phyloP scores from a whole-genome alignment of 2,113 vertebrate species.

The Peromyscus leucopus region DNA sequence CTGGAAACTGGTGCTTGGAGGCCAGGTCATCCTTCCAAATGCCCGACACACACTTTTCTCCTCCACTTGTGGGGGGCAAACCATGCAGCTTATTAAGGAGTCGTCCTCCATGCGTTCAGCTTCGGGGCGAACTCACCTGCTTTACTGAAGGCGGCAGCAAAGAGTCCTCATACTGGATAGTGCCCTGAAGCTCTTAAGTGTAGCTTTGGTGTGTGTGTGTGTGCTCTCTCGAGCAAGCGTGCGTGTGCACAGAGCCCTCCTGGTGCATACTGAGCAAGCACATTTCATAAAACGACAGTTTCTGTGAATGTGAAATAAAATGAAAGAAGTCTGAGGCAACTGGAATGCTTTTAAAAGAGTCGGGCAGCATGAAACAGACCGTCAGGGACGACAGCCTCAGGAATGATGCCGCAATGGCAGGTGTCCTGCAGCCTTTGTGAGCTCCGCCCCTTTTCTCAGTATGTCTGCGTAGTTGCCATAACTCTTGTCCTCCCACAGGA shows the following conservation, averaged over 20 bases:
- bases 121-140: neutral
- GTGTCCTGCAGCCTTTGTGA: fast-evolving
- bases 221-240: no score
- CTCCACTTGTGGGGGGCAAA: fast-evolving
- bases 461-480: no score
- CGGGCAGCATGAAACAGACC: fast-evolving
- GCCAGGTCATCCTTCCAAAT: neutral
- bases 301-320: neutral
- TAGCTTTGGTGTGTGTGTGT: neutral
- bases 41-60: neutral
- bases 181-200: no score
- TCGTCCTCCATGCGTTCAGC: neutral
- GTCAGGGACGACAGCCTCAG: no score
- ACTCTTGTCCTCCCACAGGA: neutral
- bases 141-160: neutral
- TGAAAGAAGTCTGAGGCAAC: neutral
- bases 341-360: no score
- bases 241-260: neutral
- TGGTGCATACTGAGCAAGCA: neutral
- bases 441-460: neutral
- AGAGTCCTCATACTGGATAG: neutral
- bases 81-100: neutral
- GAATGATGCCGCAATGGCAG: no score
- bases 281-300: neutral
- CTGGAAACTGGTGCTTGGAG: neutral